Conservation (phyloP, 2,113 vertebrate species). For the Coptodon rendalli region DNA sequence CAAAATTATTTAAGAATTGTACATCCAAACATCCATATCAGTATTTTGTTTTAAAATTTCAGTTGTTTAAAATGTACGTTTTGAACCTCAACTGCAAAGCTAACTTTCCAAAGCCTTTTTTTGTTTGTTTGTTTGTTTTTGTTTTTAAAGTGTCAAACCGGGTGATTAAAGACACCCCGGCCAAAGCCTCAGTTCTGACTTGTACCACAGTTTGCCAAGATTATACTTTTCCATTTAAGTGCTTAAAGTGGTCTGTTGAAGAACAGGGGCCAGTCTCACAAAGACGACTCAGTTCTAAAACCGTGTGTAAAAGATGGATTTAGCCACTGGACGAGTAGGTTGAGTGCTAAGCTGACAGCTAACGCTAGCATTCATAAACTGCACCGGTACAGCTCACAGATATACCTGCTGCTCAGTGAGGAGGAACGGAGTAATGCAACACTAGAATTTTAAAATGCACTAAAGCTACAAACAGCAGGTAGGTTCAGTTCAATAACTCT, state of each 20-base stretch:
- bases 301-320: neutral
- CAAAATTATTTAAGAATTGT: conserved; percentile 69
- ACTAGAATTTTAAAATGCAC: neutral
- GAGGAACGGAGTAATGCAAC: neutral
- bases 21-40: conserved; percentile 65
- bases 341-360: neutral
- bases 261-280: neutral
- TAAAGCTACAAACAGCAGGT: neutral
- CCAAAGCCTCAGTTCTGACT: conserved; percentile 20
- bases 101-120: conserved; percentile 71
- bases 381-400: neutral
- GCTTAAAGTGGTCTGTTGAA: neutral
- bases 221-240: neutral
- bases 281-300: neutral
- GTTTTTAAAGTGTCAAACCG: conserved; percentile 9
- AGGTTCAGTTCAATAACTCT: neutral
- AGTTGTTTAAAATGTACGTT: conserved; percentile 38
- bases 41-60: conserved; percentile 58
- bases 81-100: conserved; percentile 66
- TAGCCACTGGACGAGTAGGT: neutral
- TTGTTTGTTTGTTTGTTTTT: neutral
- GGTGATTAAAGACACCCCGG: neutral
- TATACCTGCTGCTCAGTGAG: neutral
- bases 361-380: neutral
- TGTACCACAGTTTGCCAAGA: conserved; percentile 19